Conservation (phyloP, 1,140 invertebrate species). For the Wiebesia pumilae region DNA sequence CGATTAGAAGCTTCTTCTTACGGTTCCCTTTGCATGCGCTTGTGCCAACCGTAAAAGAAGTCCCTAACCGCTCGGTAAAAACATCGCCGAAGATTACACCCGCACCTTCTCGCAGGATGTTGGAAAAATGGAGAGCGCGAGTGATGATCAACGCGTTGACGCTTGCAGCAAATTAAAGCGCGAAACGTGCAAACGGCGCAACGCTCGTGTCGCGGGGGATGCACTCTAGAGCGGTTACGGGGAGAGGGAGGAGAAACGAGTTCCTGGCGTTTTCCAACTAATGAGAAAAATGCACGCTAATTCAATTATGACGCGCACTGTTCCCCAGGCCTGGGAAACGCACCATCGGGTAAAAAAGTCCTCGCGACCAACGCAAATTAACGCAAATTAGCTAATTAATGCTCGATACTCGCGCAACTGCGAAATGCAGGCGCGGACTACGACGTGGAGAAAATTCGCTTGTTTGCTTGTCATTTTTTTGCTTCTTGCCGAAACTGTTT, state of each 20-base stretch:
- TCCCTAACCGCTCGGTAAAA: too few relatives aligned
- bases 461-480: neutral
- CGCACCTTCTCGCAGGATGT: too few relatives aligned
- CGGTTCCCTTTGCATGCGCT: too few relatives aligned
- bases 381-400: slow-evolving; percentile 75
- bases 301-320: slow-evolving; percentile 75
- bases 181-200: neutral
- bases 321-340: slow-evolving; percentile 72
- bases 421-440: neutral
- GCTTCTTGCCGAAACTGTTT: neutral
- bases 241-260: neutral
- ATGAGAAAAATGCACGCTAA: slow-evolving; percentile 62
- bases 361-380: slow-evolving; percentile 72
- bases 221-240: neutral
- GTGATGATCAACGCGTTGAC: neutral
- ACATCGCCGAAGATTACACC: too few relatives aligned
- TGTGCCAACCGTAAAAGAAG: too few relatives aligned
- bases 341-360: slow-evolving; percentile 66
- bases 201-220: neutral
- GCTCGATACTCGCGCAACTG: slow-evolving; percentile 58
- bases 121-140: neutral
- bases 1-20: too few relatives aligned
- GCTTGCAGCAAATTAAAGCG: neutral
- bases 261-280: neutral
- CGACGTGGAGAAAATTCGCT: slow-evolving; percentile 10